A percentile compares a stretch with the other conserved stretches of the same genome.
Evolutionary conservation across 2,113 vertebrate species (phyloP).

Genomic region (Salvator merianae): DNA sequence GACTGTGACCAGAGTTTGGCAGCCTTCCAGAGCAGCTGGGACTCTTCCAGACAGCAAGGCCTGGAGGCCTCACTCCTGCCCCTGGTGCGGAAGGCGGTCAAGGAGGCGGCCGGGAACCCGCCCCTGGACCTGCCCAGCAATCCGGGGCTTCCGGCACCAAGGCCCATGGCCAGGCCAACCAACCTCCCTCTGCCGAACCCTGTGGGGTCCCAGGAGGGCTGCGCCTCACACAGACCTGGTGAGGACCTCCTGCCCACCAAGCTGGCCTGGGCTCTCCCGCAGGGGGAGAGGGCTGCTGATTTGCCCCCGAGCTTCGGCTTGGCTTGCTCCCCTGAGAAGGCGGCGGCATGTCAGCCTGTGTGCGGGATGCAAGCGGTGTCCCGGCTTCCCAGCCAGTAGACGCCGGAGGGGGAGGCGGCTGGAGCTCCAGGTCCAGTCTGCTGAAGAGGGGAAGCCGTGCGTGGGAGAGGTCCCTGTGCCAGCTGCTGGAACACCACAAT

Average conservation of each 20-base stretch:
- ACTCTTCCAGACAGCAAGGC: fast-evolving
- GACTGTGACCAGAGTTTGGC: fast-evolving
- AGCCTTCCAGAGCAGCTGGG: slow-evolving; percentile 15
- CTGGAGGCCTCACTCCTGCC: slow-evolving; percentile 11
- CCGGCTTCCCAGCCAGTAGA: slow-evolving; percentile 50
- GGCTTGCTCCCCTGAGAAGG: slow-evolving; percentile 55
- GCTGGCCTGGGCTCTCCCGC: slow-evolving; percentile 55
- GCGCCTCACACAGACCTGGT: slow-evolving; percentile 44
- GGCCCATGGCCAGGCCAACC: slow-evolving; percentile 70
- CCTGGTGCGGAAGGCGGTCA: not conserved
- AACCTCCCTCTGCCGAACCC: slow-evolving; percentile 72
- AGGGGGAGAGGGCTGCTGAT: slow-evolving; percentile 54
- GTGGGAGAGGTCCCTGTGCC: slow-evolving; percentile 37
- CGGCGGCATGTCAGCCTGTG: slow-evolving; percentile 65
- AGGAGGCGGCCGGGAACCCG: slow-evolving; percentile 36
- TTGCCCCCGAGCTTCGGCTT: slow-evolving; percentile 60
- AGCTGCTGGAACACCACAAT: slow-evolving; percentile 48
- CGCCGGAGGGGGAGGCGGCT: slow-evolving; percentile 5
- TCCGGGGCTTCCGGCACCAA: slow-evolving; percentile 44
- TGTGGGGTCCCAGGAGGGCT: slow-evolving; percentile 57
- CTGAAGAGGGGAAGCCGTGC: slow-evolving; percentile 62
- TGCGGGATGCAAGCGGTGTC: slow-evolving; percentile 74
- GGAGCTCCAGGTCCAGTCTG: slow-evolving; percentile 54
- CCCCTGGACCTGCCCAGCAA: slow-evolving; percentile 50
- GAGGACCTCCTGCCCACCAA: slow-evolving; percentile 55